Conservation (phyloP, 2,888 invertebrate species). For the Plusia festucae region DNA sequence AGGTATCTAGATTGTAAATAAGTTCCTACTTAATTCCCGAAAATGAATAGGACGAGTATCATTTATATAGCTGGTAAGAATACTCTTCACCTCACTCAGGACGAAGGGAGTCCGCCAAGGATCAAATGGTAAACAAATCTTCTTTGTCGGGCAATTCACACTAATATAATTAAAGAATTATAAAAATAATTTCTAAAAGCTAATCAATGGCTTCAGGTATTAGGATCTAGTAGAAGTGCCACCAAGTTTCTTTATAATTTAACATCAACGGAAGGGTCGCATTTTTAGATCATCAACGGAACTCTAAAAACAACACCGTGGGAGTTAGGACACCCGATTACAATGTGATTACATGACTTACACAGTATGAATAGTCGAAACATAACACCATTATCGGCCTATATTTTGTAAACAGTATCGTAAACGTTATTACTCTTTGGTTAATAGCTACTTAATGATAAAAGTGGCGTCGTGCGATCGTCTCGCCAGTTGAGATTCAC, state of each 20-base stretch:
- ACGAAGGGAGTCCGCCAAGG: neutral
- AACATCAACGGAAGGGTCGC: neutral
- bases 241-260: no score
- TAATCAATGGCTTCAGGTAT: neutral
- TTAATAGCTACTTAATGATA: constrained; percentile 39
- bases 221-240: no score
- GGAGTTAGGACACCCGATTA: constrained; percentile 19
- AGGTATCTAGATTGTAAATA: no score
- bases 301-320: constrained; percentile 23
- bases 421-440: constrained; percentile 39
- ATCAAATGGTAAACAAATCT: neutral
- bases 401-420: constrained; percentile 61
- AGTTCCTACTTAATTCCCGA: neutral
- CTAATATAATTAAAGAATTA: no score
- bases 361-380: constrained; percentile 19
- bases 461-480: constrained; percentile 62
- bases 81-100: neutral
- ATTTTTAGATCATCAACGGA: neutral
- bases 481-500: constrained; percentile 39
- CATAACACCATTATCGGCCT: constrained; percentile 12
- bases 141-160: neutral
- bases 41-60: neutral
- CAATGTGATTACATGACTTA: constrained; percentile 15
- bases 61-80: neutral
- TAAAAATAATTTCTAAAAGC: neutral